These are phyloP conservation scores for Dolomedes plantarius DNA, from an alignment of 2,888 invertebrate species.

Conservation along the genomic window DNA sequence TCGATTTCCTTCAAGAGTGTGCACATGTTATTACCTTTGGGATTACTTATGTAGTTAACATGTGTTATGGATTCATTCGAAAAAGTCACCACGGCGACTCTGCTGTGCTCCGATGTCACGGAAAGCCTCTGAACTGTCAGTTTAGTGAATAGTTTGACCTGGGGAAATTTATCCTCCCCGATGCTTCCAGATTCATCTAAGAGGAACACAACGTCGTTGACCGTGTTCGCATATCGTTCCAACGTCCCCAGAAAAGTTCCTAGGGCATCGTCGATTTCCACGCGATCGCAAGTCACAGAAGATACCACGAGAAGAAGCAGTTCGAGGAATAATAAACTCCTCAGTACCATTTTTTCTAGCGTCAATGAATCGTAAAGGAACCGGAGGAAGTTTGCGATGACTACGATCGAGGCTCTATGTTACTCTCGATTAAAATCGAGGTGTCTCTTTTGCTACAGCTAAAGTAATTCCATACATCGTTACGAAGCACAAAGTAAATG, in stretches of 20 bases:
- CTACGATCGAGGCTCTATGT: too few species aligned
- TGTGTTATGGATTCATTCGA: not conserved
- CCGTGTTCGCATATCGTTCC: slow-evolving; percentile 25
- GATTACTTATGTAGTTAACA: slow-evolving; percentile 30
- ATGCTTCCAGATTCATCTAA: slow-evolving; percentile 67
- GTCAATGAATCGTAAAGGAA: too few species aligned
- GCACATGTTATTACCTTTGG: slow-evolving; percentile 62
- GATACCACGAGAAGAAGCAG: too few species aligned
- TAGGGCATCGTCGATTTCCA: not conserved
- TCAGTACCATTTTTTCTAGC: too few species aligned
- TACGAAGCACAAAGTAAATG: too few species aligned
- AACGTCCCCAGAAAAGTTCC: slow-evolving; percentile 33
- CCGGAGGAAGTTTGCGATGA: too few species aligned
- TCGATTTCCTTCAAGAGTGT: slow-evolving; percentile 29
- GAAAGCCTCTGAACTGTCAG: slow-evolving; percentile 30
- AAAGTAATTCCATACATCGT: too few species aligned
- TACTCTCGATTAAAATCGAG: too few species aligned
- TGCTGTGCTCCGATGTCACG: slow-evolving; percentile 25
- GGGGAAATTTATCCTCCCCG: slow-evolving; percentile 14
- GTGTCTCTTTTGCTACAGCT: too few species aligned
- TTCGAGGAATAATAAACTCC: too few species aligned
- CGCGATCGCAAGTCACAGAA: too few species aligned
- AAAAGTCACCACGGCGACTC: slow-evolving; percentile 55
- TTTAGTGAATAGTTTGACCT: slow-evolving; percentile 46
- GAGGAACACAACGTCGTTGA: slow-evolving; percentile 53